Conservation (phyloP, 2,797 vertebrate genomes). For the Phrynocephalus guinanensis region DNA sequence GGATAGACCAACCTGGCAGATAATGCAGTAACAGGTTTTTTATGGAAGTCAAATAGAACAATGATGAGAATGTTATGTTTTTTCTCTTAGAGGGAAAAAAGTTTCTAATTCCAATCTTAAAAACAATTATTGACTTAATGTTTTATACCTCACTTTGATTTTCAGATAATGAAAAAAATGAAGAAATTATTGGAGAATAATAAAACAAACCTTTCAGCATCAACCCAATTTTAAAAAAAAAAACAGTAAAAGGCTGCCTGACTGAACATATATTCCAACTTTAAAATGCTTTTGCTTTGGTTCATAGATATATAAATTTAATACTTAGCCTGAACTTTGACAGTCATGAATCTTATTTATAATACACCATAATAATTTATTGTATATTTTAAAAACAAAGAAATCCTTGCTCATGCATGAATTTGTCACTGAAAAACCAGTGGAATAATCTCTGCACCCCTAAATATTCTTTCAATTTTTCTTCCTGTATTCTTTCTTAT, state of each 20-base stretch:
- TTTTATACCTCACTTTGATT: background rate
- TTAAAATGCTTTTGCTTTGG: conserved; percentile 26
- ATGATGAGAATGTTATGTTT: conserved; percentile 6
- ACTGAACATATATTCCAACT: conserved; percentile 28
- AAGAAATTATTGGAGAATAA: conserved; percentile 11
- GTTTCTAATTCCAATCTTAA: background rate
- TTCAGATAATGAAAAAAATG: background rate
- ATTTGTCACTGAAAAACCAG: background rate
- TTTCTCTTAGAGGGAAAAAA: background rate
- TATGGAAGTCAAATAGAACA: conserved; percentile 31
- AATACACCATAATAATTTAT: conserved; percentile 11
- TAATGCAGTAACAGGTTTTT: background rate
- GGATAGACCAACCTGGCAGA: background rate
- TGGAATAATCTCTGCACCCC: background rate
- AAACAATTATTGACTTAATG: conserved; percentile 15
- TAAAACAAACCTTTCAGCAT: conserved; percentile 23
- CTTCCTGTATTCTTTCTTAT: no score
- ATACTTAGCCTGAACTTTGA: conserved; percentile 24
- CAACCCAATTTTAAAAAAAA: conserved; percentile 11
- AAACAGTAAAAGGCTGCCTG: conserved; percentile 4
- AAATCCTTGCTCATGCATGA: conserved; percentile 5
- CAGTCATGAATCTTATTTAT: conserved; percentile 27
- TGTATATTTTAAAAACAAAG: background rate
- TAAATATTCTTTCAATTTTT: background rate
- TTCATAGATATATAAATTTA: conserved; percentile 44